Evolutionary conservation across 2,113 vertebrate species (phyloP), one percentile per base, ranked within the genome.

Genomic region (Sylvilagus bachmani): DNA sequence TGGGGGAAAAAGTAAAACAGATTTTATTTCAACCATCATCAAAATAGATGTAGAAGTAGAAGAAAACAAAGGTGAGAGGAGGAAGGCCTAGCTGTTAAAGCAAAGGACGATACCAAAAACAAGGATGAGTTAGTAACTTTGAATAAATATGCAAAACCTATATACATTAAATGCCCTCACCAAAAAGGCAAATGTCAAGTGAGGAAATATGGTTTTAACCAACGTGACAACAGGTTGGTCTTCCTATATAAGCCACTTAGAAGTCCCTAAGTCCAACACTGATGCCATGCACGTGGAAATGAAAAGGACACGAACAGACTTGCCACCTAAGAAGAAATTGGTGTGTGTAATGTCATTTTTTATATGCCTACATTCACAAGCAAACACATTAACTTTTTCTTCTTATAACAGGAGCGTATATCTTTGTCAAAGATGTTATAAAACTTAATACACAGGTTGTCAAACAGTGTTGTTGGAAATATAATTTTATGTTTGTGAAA

Each of bases 361-460:
- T 11, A 69, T 69, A 64, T 82, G 62, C 21, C 73, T 21, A 71
- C 70, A 36, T 5, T 88, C 36, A 73, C 22, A 62, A 80, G 7
- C 13, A 80, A 93, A 77, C 24, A 71, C 14, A 77, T 7, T 58
- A 58, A 58, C 55, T 49, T 87, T 79, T 81, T 44, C 66, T 64
- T 81, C 2, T 8, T 64, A 82, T 75, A 80, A 55, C 0, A 87
- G 24, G 49, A 21, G 10, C 3, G 0, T 78, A 12, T 14, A 14
- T 71, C 29, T 91, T 91, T 90, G 38, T 67, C 24, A 71, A 95
- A 21, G 16, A 86, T 71, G 87, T 93, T 58, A n/a, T 27, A 78
- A 78, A 94, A 49, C 14, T 67, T 22, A 71, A 25, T 44, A 27
- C 8, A 25, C 33, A 81, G 9, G 22, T 31, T 90, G 67, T 62